Conservation (phyloP, 2,113 vertebrate genomes). For the Alces alces region DNA sequence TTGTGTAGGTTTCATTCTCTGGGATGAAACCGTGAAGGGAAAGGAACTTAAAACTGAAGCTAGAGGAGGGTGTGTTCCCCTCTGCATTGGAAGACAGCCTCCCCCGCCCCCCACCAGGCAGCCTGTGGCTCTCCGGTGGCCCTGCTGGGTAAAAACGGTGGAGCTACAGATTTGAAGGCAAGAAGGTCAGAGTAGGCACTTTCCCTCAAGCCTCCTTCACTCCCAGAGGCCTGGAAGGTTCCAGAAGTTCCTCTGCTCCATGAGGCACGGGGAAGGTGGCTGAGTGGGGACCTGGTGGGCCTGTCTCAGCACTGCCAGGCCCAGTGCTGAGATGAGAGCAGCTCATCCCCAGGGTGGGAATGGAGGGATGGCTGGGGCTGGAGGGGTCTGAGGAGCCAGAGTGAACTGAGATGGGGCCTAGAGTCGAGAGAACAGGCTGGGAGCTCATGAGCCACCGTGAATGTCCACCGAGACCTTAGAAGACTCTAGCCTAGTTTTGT, state of each 20-base stretch:
- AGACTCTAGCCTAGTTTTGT: neutral
- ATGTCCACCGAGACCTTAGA: neutral
- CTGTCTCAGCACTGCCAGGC: fast-evolving
- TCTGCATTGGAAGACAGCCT: neutral
- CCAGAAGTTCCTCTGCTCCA: neutral
- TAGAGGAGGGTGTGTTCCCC: neutral
- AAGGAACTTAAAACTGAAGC: neutral
- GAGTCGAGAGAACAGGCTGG: neutral
- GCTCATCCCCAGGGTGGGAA: neutral
- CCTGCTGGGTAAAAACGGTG: neutral
- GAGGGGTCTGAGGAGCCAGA: neutral
- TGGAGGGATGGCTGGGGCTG: neutral
- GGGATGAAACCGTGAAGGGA: neutral
- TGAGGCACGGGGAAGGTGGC: fast-evolving
- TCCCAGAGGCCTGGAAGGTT: neutral
- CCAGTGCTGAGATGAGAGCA: neutral
- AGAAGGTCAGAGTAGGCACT: neutral
- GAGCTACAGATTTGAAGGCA: neutral
- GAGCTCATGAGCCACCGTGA: neutral
- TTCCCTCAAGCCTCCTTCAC: neutral
- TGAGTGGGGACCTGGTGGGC: neutral
- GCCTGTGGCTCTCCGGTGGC: neutral
- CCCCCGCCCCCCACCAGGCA: neutral
- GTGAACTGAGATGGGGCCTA: neutral
- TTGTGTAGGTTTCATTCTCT: neutral